These are phyloP conservation scores for Aphis craccivora DNA, from an alignment of 1,140 invertebrate species.

Conservation along the genomic window DNA sequence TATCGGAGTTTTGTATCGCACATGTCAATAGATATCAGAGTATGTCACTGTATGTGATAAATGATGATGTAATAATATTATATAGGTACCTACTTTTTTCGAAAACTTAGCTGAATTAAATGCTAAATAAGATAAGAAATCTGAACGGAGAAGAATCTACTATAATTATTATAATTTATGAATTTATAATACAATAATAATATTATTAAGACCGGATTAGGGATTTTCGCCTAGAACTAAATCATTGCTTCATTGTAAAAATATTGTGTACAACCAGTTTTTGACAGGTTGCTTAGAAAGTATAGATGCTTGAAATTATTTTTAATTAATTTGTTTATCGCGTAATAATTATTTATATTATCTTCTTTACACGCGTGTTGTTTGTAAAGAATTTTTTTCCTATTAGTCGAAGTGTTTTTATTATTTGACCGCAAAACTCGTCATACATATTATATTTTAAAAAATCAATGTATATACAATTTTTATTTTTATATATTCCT, in stretches of 20 bases:
- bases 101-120: not conserved
- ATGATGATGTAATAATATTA: not conserved
- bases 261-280: conserved; percentile 15
- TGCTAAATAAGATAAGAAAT: not conserved
- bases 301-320: conserved; percentile 14
- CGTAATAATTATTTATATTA: not conserved
- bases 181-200: not conserved
- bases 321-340: not conserved
- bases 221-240: not conserved
- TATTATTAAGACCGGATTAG: not conserved
- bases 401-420: not conserved
- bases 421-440: not conserved
- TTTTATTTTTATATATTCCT: not conserved
- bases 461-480: not conserved
- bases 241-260: not conserved
- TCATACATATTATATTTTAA: not conserved
- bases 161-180: not conserved
- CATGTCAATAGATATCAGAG: too few relatives aligned
- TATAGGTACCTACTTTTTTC: not conserved
- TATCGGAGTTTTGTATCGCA: not conserved
- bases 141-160: not conserved
- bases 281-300: not conserved
- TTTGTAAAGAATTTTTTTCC: not conserved
- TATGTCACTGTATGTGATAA: not conserved
- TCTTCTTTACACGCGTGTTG: conserved; percentile 3